A percentile compares a stretch with the other conserved stretches of the same genome.
Evolutionary conservation across 2,888 invertebrate species (phyloP).

Genomic region (Hirtodrosophila confusa): DNA sequence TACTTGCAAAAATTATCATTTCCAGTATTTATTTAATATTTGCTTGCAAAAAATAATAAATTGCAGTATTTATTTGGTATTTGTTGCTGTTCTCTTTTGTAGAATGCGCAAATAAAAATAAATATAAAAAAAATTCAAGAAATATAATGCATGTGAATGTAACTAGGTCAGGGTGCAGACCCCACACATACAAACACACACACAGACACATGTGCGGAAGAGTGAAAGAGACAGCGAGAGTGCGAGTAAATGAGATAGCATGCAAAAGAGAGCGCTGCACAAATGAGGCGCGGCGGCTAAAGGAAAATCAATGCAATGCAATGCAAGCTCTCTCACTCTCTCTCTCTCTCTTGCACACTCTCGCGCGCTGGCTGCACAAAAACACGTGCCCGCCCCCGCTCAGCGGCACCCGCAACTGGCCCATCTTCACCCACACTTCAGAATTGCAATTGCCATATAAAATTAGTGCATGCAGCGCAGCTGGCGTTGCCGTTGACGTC

Average conservation of each 20-base stretch:
- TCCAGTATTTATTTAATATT: slow-evolving; percentile 1
- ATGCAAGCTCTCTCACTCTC: slow-evolving; percentile 3
- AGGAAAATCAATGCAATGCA: slow-evolving; percentile 41
- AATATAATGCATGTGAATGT: slow-evolving; percentile 67
- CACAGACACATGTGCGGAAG: slow-evolving; percentile 27
- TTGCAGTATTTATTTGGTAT: slow-evolving; percentile 3
- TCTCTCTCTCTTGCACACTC: background rate
- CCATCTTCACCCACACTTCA: slow-evolving; percentile 16
- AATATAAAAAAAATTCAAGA: slow-evolving; percentile 24
- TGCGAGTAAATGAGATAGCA: slow-evolving; percentile 23
- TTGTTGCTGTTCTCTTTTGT: slow-evolving; percentile 12
- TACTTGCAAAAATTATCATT: background rate
- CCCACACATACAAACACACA: slow-evolving; percentile 35
- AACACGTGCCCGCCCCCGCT: background rate
- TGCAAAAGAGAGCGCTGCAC: slow-evolving; percentile 18
- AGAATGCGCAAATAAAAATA: slow-evolving; percentile 35
- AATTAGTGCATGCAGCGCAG: slow-evolving; percentile 60
- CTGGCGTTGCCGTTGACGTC: slow-evolving; percentile 9
- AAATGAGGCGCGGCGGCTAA: slow-evolving; percentile 28
- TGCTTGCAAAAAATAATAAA: background rate
- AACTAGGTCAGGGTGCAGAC: slow-evolving; percentile 83
- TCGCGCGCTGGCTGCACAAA: slow-evolving; percentile 13
- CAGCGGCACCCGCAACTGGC: slow-evolving; percentile 2
- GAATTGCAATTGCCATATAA: slow-evolving; percentile 53
- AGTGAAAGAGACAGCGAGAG: slow-evolving; percentile 26